Conservation (phyloP, 2,113 vertebrate genomes). For the Edolisoma coerulescens region DNA sequence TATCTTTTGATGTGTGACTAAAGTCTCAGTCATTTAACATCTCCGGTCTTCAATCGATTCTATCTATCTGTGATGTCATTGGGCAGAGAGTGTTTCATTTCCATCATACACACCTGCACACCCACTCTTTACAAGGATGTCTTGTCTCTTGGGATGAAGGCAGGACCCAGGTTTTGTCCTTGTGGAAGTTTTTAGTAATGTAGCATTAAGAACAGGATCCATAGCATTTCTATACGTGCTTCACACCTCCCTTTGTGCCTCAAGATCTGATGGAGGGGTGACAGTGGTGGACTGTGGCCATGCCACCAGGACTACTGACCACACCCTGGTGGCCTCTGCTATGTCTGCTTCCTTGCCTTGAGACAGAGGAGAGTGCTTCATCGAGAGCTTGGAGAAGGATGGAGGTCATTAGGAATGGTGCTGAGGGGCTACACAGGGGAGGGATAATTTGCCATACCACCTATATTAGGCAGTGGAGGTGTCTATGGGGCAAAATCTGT, state of each 20-base stretch:
- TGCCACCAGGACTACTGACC: not conserved
- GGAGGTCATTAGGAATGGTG: not conserved
- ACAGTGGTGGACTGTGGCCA: not conserved
- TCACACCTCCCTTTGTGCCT: not conserved
- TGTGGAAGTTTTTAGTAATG: not conserved
- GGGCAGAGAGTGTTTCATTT: not conserved
- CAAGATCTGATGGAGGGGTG: not conserved
- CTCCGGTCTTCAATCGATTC: not conserved
- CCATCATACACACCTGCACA: not conserved
- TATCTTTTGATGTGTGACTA: not conserved
- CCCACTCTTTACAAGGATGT: not conserved
- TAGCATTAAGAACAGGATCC: not conserved
- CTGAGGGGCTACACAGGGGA: not conserved
- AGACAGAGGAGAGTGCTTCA: not conserved
- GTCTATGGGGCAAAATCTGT: not conserved
- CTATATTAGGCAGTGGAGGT: accelerated
- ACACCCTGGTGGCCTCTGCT: not conserved
- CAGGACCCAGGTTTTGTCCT: not conserved
- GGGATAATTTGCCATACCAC: too few relatives aligned
- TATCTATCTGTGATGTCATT: not conserved
- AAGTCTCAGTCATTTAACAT: not conserved
- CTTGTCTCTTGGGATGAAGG: not conserved
- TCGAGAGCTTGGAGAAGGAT: not conserved
- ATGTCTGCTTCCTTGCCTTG: not conserved
- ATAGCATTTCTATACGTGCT: accelerated